A percentile compares a stretch with the other conserved stretches of the same genome.
phyloP scores from a whole-genome alignment of 2,797 vertebrate genomes.

The Phoebastria nigripes region DNA sequence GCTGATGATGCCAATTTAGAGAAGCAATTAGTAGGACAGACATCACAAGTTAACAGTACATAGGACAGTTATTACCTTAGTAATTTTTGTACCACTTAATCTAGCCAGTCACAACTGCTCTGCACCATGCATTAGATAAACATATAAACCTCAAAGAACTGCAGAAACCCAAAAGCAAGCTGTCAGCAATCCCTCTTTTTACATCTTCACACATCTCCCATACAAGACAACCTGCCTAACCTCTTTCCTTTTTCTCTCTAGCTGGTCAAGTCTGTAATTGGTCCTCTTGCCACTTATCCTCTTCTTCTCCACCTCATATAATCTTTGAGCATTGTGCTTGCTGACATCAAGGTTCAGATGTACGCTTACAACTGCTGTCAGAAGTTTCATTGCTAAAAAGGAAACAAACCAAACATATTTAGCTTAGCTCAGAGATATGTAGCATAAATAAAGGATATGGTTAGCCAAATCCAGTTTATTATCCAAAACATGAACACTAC shows the following conservation, averaged over 20 bases:
- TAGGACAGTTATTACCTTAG: neutral
- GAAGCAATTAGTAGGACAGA: neutral
- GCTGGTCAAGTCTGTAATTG: slow-evolving; percentile 77
- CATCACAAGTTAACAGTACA: neutral
- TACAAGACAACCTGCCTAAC: slow-evolving; percentile 58
- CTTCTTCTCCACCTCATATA: slow-evolving; percentile 80
- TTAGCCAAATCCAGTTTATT: neutral
- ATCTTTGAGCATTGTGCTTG: slow-evolving; percentile 82
- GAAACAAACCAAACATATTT: neutral
- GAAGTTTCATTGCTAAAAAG: slow-evolving; percentile 84
- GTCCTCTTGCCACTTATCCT: slow-evolving; percentile 74
- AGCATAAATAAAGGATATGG: neutral
- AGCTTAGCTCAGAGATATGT: neutral
- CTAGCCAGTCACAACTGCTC: neutral
- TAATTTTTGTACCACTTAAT: neutral
- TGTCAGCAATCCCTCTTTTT: neutral
- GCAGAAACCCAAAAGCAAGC: neutral
- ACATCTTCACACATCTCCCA: neutral
- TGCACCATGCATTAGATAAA: neutral
- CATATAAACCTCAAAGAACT: neutral
- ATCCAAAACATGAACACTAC: neutral
- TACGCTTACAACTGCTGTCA: slow-evolving; percentile 81
- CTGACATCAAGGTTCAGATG: slow-evolving; percentile 81
- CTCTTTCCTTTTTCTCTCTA: slow-evolving; percentile 83
- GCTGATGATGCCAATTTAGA: neutral